phyloP scores from a whole-genome alignment of 2,113 vertebrate genomes.

The Salminus brasiliensis region DNA sequence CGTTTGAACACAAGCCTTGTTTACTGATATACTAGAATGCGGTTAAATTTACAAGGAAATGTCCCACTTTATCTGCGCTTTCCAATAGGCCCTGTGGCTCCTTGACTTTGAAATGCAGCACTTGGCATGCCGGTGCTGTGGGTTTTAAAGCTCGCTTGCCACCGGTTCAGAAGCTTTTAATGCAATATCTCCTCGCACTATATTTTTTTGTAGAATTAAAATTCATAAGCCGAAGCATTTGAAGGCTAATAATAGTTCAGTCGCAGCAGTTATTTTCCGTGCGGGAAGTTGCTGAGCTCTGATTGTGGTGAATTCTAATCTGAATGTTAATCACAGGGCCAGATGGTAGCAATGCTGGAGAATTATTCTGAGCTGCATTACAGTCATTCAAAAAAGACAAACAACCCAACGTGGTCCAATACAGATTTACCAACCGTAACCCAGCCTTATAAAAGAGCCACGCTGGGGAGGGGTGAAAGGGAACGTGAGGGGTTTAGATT shows the following conservation, averaged over 20 bases:
- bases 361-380: slow-evolving; percentile 62
- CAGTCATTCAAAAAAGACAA: slow-evolving; percentile 67
- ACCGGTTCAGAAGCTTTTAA: slow-evolving; percentile 10
- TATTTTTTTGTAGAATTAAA: slow-evolving; percentile 46
- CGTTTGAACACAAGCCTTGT: neutral
- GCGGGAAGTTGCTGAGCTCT: slow-evolving; percentile 57
- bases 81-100: neutral
- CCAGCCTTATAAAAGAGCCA: slow-evolving; percentile 62
- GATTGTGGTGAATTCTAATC: slow-evolving; percentile 67
- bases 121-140: neutral
- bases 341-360: slow-evolving; percentile 64
- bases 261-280: slow-evolving; percentile 58
- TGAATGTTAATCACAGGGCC: slow-evolving; percentile 66
- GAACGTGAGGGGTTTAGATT: slow-evolving; percentile 73
- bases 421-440: slow-evolving; percentile 65
- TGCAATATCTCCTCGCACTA: slow-evolving; percentile 4
- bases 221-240: slow-evolving; percentile 41
- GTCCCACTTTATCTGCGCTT: slow-evolving; percentile 4
- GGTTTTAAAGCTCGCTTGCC: neutral
- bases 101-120: neutral
- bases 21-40: neutral
- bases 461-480: slow-evolving; percentile 64
- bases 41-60: neutral
- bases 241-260: slow-evolving; percentile 48
- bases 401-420: slow-evolving; percentile 64